These are phyloP conservation scores for Sebastolobus altivelis DNA, from an alignment of 2,797 vertebrate species.

Conservation along the genomic window DNA sequence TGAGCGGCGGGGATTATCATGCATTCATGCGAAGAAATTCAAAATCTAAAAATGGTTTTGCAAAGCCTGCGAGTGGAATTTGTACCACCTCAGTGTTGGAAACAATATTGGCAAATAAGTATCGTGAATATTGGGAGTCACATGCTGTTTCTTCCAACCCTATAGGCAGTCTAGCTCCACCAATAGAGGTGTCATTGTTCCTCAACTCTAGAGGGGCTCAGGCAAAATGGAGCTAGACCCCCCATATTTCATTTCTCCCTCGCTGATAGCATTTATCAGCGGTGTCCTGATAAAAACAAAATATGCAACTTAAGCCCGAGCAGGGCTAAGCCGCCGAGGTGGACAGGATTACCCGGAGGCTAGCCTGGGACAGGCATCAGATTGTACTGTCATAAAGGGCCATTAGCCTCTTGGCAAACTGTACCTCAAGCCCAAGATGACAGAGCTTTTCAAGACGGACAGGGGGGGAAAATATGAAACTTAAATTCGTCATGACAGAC, in stretches of 20 bases:
- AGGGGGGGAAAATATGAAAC: slow-evolving; percentile 94
- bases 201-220: slow-evolving; percentile 59
- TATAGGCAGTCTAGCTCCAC: slow-evolving; percentile 37
- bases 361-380: slow-evolving; percentile 91
- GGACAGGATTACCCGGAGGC: slow-evolving; percentile 94
- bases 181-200: slow-evolving; percentile 81
- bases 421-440: slow-evolving; percentile 96
- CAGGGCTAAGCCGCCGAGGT: slow-evolving; percentile 92
- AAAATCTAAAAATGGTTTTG: slow-evolving; percentile 35
- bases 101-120: background rate
- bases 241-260: slow-evolving; percentile 97
- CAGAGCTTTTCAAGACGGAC: slow-evolving; percentile 96
- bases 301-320: slow-evolving; percentile 99
- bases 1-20: slow-evolving; percentile 36
- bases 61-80: slow-evolving; percentile 20
- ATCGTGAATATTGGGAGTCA: slow-evolving; percentile 5
- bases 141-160: slow-evolving; percentile 21
- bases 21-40: slow-evolving; percentile 59
- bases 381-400: slow-evolving; percentile 93
- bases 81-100: background rate
- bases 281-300: slow-evolving; percentile 96
- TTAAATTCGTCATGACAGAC: slow-evolving; percentile 99
- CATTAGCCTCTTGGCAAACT: slow-evolving; percentile 93
- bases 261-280: slow-evolving; percentile 99
- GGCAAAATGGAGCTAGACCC: slow-evolving; percentile 88